These are phyloP conservation scores for Solen grandis DNA, from an alignment of 1,140 invertebrate genomes.

Conservation along the genomic window DNA sequence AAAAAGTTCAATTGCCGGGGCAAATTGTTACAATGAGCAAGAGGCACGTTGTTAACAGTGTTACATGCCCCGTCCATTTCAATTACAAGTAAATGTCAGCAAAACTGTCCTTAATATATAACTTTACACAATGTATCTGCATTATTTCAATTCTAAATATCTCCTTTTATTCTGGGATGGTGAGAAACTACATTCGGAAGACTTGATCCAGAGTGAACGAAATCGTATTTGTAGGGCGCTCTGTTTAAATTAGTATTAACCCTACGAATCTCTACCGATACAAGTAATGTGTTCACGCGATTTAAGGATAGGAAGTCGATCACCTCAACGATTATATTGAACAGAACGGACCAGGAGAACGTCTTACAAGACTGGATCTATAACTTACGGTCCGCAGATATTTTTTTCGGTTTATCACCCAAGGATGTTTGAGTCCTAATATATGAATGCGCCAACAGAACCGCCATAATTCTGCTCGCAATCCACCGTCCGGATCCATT, in stretches of 20 bases:
- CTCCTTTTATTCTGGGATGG: too few species aligned
- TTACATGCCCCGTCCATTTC: neutral
- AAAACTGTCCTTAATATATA: neutral
- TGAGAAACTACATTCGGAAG: too few species aligned
- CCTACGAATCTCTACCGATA: conserved; percentile 7
- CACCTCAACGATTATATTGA: too few species aligned
- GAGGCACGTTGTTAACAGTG: neutral
- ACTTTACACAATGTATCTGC: neutral
- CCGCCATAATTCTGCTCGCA: conserved; percentile 25
- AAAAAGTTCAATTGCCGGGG: too few species aligned
- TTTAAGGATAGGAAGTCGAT: neutral
- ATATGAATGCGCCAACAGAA: conserved; percentile 39
- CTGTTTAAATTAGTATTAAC: conserved; percentile 12
- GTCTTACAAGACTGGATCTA: conserved; percentile 20
- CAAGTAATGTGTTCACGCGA: neutral
- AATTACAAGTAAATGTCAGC: neutral
- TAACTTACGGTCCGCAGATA: neutral
- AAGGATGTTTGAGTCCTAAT: conserved; percentile 25
- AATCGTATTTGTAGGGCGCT: too few species aligned
- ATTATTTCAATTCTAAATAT: too few species aligned
- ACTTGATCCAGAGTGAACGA: too few species aligned
- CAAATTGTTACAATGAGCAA: too few species aligned
- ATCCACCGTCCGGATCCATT: conserved; percentile 29
- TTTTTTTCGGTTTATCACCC: conserved; percentile 34
- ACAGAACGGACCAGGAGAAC: conserved; percentile 14